Percentiles rank a stretch among this genome's conserved stretches.
phyloP scores from a whole-genome alignment of 2,888 invertebrate genomes.

The Eudasyphora cyanicolor region DNA sequence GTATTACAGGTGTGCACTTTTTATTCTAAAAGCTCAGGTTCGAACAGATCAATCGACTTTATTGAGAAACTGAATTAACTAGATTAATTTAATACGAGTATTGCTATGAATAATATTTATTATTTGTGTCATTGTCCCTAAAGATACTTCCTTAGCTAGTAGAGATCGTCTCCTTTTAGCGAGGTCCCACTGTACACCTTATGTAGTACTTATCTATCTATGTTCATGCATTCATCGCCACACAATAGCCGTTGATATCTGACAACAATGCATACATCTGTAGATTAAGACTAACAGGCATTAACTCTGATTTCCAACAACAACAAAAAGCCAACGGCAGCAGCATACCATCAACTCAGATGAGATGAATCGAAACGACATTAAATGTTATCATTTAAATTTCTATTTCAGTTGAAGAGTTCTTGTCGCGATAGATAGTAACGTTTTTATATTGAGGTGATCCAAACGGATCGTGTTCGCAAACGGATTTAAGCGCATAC shows the following conservation, averaged over 20 bases:
- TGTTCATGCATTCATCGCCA: background rate
- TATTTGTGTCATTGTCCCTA: no score
- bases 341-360: conserved; percentile 5
- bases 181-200: background rate
- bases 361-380: background rate
- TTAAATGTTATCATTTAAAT: conserved; percentile 15
- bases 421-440: conserved; percentile 11
- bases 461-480: no score
- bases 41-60: no score
- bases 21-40: no score
- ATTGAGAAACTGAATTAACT: no score
- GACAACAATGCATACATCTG: background rate
- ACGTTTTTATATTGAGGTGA: no score
- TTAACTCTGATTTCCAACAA: conserved; percentile 19
- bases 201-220: no score
- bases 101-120: no score
- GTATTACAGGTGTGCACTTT: no score
- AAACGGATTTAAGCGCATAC: background rate
- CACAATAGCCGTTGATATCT: no score
- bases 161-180: background rate
- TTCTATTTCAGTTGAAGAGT: conserved; percentile 8
- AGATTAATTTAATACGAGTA: no score
- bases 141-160: no score
- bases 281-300: conserved; percentile 32
- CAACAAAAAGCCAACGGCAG: background rate